Conservation (phyloP, 2,797 vertebrate species). For the Fistularia commersonii region DNA sequence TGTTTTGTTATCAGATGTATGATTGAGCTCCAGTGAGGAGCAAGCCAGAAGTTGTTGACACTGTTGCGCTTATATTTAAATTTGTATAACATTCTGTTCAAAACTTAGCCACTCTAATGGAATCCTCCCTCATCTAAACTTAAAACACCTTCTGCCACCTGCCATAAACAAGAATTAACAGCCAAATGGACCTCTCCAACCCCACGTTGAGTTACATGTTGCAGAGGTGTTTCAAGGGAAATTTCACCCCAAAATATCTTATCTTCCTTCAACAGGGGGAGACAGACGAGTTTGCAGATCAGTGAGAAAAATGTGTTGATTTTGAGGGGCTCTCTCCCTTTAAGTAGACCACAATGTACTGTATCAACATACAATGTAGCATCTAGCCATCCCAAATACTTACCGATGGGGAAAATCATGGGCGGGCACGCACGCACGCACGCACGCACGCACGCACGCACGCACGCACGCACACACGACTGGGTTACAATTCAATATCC, state of each 20-base stretch:
- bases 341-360: slow-evolving; percentile 4
- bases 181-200: slow-evolving; percentile 3
- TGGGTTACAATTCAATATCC: slow-evolving; percentile 26
- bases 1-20: neutral
- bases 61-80: slow-evolving; percentile 8
- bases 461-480: slow-evolving; percentile 12
- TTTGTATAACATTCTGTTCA: slow-evolving; percentile 10
- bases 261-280: no score
- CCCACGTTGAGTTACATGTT: neutral
- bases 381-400: slow-evolving; percentile 19
- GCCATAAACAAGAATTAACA: slow-evolving; percentile 17
- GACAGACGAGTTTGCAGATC: no score
- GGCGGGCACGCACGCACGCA: slow-evolving; percentile 1
- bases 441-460: slow-evolving; percentile 7
- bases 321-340: no score
- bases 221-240: no score
- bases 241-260: no score
- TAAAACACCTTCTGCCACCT: slow-evolving; percentile 10
- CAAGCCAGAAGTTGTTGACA: slow-evolving; percentile 1
- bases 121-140: neutral
- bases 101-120: slow-evolving; percentile 4
- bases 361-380: slow-evolving; percentile 37
- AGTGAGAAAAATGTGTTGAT: no score
- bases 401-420: slow-evolving; percentile 14
- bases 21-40: slow-evolving; percentile 3